Evolutionary conservation across 2,113 vertebrate genomes (phyloP).

Genomic region (Mormoops blainvillei): DNA sequence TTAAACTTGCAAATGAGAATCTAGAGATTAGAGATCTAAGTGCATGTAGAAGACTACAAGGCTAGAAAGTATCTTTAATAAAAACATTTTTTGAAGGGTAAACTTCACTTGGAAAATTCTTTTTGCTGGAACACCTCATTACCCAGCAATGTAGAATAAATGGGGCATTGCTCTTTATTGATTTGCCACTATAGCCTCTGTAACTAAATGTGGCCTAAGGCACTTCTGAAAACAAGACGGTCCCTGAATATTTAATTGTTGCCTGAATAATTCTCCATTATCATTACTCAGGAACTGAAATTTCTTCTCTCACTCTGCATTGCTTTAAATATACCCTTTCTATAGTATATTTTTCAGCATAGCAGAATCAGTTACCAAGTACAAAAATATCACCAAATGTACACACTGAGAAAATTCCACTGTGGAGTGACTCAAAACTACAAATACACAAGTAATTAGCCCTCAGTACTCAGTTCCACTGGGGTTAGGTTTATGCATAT

Average conservation of each 20-base stretch:
- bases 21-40: neutral
- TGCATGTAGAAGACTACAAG: neutral
- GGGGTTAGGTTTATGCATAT: neutral
- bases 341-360: neutral
- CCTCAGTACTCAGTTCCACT: neutral
- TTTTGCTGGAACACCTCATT: constrained; percentile 40
- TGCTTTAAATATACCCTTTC: neutral
- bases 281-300: neutral
- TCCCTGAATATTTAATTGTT: constrained; percentile 46
- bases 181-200: neutral
- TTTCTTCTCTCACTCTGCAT: neutral
- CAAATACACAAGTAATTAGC: neutral
- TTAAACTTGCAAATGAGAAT: neutral
- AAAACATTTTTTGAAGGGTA: neutral
- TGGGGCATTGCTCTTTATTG: constrained; percentile 12
- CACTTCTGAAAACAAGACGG: neutral
- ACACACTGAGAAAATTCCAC: neutral
- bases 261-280: constrained; percentile 29
- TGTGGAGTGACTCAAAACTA: neutral
- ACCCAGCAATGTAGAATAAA: constrained; percentile 34
- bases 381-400: neutral
- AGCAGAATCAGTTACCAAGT: neutral
- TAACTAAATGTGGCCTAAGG: constrained; percentile 38
- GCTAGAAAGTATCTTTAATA: neutral
- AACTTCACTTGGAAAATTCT: constrained; percentile 11